phyloP scores from a whole-genome alignment of 2,113 vertebrate genomes.

The Gopherus evgoodei region DNA sequence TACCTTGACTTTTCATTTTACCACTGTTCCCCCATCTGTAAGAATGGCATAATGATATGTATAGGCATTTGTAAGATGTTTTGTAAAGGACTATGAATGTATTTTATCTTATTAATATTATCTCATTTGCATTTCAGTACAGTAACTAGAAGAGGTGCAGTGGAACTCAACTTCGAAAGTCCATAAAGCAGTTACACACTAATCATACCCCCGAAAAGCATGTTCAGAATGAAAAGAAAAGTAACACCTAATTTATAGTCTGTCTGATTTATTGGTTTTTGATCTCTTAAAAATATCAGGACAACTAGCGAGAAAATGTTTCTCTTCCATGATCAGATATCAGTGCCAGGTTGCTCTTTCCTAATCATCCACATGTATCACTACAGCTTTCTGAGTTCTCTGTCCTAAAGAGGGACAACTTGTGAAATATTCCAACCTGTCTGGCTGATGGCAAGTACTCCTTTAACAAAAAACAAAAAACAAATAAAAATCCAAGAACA shows the following conservation, averaged over 20 bases:
- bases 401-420: slow-evolving; percentile 39
- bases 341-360: slow-evolving; percentile 29
- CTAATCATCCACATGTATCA: slow-evolving; percentile 25
- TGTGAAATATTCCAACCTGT: slow-evolving; percentile 60
- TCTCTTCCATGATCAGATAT: neutral
- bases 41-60: rapidly evolving
- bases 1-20: neutral
- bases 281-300: slow-evolving; percentile 16
- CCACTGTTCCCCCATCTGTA: neutral
- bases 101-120: slow-evolving; percentile 38
- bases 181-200: rapidly evolving
- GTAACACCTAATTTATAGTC: neutral
- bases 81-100: slow-evolving; percentile 19
- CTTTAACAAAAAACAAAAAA: neutral
- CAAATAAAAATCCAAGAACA: slow-evolving; percentile 41
- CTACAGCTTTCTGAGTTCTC: neutral
- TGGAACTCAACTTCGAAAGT: rapidly evolving
- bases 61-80: slow-evolving; percentile 4
- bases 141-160: neutral
- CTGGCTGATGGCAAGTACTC: slow-evolving; percentile 54
- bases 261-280: neutral
- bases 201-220: neutral
- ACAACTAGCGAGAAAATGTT: neutral
- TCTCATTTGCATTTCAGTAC: neutral
- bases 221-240: neutral